Base-by-base conservation (phyloP, 2,888 invertebrate genomes). In the Xestia sexstrigata region DNA sequence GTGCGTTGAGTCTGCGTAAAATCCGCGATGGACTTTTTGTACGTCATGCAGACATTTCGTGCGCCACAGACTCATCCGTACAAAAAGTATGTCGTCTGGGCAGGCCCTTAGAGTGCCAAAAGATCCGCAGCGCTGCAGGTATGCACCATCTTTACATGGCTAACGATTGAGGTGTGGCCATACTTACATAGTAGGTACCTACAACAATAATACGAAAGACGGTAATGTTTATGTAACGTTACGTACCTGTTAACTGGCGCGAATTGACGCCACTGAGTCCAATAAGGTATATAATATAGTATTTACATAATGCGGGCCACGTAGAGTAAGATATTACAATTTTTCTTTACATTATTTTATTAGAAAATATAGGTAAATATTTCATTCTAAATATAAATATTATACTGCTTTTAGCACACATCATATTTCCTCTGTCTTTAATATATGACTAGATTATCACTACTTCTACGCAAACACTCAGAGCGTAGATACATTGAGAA, bases 381-480 rank as follows among this genome's bases (percentile, higher is more conserved):
- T 76, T 55, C 45, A 9, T 26, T 73, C 42, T 17, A 26, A 8
- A 23, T 17, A 47, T n/a, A n/a, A n/a, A n/a, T 45, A n/a, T 30
- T 68, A 69, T 62, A 15, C 30, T 62, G 42, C 47, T 78, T 72
- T 42, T 66, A 76, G 62, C 62, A 60, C 30, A 77, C 49, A 77
- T 71, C 47, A 58, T 52, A 52, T 63, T 49, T 60, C 5, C 23
- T 58, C 49, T 26, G 0, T 42, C 35, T 67, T 60, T 52, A 72
- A 42, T 72, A 78, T 35, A 71, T 78, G 78, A 79, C 78, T 79
- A 79, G 78, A 78, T 73, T 67, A 58, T 42, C 78, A 72, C 72
- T 78, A 78, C 17, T 15, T 70, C n/a, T 62, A 69, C 13, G 8
- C 35, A 70, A 62, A 55, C 42, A 23, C 7, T 39, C 70, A 8